A percentile compares a stretch with the other conserved stretches of the same genome.
Evolutionary conservation across 2,113 vertebrate genomes (phyloP).

Genomic region (Hippoglossus stenolepis): DNA sequence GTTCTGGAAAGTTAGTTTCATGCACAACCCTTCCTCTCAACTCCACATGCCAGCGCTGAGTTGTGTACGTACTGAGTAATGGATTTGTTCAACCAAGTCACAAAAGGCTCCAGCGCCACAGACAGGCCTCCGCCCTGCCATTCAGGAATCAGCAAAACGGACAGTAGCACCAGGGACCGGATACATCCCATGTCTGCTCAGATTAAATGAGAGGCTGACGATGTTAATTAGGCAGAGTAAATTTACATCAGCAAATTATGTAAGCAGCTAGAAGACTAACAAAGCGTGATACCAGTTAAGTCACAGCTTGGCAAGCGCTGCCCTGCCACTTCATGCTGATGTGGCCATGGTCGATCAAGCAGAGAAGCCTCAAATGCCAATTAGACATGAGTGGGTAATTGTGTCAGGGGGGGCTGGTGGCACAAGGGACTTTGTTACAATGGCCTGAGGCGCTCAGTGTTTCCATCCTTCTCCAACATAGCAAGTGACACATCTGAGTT

Average conservation of each 20-base stretch:
- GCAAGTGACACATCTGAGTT: conserved; percentile 76
- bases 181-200: conserved; percentile 78
- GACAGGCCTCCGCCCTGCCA: conserved; percentile 43
- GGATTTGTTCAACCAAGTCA: conserved; percentile 63
- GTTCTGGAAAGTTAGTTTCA: conserved; percentile 68
- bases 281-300: conserved; percentile 85
- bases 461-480: conserved; percentile 76
- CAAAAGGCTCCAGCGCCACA: conserved; percentile 35
- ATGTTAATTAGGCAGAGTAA: conserved; percentile 85
- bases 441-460: conserved; percentile 81
- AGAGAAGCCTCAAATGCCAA: conserved; percentile 84
- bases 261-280: conserved; percentile 81
- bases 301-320: conserved; percentile 82
- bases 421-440: conserved; percentile 79
- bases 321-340: conserved; percentile 84
- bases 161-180: conserved; percentile 64
- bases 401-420: conserved; percentile 82
- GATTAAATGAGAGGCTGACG: conserved; percentile 81
- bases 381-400: conserved; percentile 86
- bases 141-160: conserved; percentile 61
- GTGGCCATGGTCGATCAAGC: conserved; percentile 83
- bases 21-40: background rate
- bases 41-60: conserved; percentile 31
- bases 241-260: conserved; percentile 84
- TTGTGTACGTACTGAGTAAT: conserved; percentile 38